Evolutionary conservation across 2,888 invertebrate genomes (phyloP), one percentile per base, ranked within the genome.

Genomic region (Embidobia sp.): DNA sequence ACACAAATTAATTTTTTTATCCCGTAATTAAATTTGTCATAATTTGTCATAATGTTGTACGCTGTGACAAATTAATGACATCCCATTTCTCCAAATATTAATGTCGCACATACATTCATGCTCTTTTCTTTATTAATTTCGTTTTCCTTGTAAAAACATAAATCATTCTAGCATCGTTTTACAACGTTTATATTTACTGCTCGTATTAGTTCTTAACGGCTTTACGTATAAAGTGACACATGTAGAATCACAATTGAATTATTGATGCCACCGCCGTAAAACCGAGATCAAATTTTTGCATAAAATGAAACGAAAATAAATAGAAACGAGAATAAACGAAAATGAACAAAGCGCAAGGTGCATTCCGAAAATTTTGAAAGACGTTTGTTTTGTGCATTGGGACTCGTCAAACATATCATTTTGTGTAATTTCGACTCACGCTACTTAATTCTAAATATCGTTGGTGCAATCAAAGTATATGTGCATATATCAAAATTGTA

Each of bases 371-470:
- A 61, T 61, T 61, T 61, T 11, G 37, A 48, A 35, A 37, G 26
- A 31, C 18, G 44, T 26, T 33, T 10, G 18, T 2, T 69, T 69
- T 69, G 69, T 57, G 69, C 69, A 59, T n/a, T 49, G 19, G 69
- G 69, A 69, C 69, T 15, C 31, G 22, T 49, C 42, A 55, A 49
- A 26, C 19, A 48, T 48, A 29, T 55, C 66, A 26, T 16, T 11
- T 27, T 22, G n/a, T n/a, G n/a, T n/a, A n/a, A n/a, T 66, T 29
- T 18, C 27, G 29, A 63, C 42, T 64, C 22, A 44, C 15, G 33
- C 48, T 53, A 66, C 46, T n/a, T 53, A 55, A 57, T 16, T 49
- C 48, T 57, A 48, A 51, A 67, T 27, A 13, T 22, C 6, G 35
- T 15, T 26, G 29, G 22, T 48, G 40, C 19, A 40, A 51, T 64